Evolutionary conservation across 2,113 vertebrate species (phyloP).

Genomic region (Callocephalon fimbriatum): DNA sequence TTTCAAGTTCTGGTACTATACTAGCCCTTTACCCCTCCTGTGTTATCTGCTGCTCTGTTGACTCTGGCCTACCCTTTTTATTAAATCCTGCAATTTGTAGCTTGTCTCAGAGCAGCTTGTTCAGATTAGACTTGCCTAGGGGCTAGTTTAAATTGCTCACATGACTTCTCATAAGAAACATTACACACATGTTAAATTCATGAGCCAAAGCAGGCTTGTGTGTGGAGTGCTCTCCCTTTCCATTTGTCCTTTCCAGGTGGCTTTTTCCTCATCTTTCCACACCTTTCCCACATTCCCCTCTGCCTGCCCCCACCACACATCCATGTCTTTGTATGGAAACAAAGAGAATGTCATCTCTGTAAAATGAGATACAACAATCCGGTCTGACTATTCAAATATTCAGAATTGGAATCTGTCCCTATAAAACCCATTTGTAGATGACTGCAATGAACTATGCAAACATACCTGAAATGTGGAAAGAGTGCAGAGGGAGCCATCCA

Average conservation of each 20-base stretch:
- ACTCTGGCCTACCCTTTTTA: conserved; percentile 2
- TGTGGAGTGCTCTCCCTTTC: not conserved
- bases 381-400: not conserved
- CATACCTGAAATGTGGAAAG: not conserved
- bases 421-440: not conserved
- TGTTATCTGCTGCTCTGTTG: not conserved
- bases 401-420: not conserved
- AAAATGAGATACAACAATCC: not conserved
- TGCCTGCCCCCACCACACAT: not conserved
- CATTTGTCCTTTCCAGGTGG: conserved; percentile 49
- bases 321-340: not conserved
- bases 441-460: not conserved
- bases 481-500: not conserved
- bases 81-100: conserved; percentile 60
- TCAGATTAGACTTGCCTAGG: conserved; percentile 54
- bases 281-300: not conserved
- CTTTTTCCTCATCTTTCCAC: conserved; percentile 21
- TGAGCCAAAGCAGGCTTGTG: conserved; percentile 40
- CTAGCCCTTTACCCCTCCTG: not conserved
- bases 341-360: not conserved
- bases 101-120: conserved; percentile 59
- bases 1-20: not conserved
- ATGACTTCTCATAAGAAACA: conserved; percentile 46
- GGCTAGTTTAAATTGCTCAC: conserved; percentile 67
- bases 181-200: conserved; percentile 59